Conservation (phyloP, 2,113 vertebrate genomes). For the Capreolus pygargus region DNA sequence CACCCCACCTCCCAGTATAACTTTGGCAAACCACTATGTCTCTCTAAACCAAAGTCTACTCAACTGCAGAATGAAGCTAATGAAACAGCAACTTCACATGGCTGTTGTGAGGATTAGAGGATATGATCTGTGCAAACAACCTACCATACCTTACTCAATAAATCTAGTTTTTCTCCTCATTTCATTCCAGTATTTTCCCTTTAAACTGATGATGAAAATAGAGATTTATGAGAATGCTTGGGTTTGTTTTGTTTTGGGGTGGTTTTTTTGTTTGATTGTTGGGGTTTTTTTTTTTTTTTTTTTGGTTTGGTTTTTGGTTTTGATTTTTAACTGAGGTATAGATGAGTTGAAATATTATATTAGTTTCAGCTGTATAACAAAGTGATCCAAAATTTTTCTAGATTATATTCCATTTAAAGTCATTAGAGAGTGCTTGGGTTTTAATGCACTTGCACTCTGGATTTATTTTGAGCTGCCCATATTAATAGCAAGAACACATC, state of each 20-base stretch:
- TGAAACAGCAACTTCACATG: background rate
- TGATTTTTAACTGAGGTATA: background rate
- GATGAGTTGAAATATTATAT: background rate
- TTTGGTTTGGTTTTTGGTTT: background rate
- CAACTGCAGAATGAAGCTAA: background rate
- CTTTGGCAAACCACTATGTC: background rate
- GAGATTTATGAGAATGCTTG: background rate
- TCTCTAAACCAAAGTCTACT: background rate
- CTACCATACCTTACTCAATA: background rate
- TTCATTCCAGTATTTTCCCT: background rate
- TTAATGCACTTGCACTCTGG: background rate
- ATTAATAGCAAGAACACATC: background rate
- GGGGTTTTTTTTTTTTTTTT: background rate
- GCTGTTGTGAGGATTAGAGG: background rate
- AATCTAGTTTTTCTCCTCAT: background rate
- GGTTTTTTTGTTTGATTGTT: background rate
- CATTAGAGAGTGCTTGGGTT: background rate
- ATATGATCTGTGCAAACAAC: background rate
- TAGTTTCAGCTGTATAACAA: background rate
- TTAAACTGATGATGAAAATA: background rate
- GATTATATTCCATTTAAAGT: background rate
- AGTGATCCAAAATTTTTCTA: background rate
- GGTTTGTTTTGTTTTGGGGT: background rate
- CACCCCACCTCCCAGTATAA: background rate
- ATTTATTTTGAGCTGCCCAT: slow-evolving; percentile 18